Evolutionary conservation across 2,888 invertebrate genomes (phyloP).

Genomic region (Aquatica leii): DNA sequence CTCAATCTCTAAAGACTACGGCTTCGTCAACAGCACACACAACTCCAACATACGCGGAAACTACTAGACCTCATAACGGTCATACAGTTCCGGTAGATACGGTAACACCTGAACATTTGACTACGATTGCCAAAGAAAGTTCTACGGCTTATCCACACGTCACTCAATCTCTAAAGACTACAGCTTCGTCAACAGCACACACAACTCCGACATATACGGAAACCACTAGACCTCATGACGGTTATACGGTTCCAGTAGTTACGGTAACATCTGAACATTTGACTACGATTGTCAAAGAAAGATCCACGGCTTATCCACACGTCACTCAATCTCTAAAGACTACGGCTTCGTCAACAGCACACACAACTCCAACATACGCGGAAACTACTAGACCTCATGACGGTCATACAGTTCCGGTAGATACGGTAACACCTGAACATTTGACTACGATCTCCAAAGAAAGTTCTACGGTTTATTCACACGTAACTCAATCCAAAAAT

Average conservation of each 20-base stretch:
- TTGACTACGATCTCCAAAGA: neutral
- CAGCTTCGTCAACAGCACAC: no score
- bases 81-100: neutral
- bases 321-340: no score
- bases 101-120: neutral
- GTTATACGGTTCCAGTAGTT: neutral
- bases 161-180: no score
- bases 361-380: neutral
- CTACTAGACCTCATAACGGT: neutral
- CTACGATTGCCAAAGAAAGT: neutral
- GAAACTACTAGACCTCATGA: neutral
- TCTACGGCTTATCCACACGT: neutral
- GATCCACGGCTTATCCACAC: no score
- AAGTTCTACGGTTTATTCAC: no score
- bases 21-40: no score
- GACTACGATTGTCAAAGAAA: no score
- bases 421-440: no score
- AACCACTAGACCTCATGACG: neutral
- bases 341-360: no score
- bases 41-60: neutral
- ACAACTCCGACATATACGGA: neutral
- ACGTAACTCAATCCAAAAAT: no score
- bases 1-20: neutral
- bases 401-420: neutral
- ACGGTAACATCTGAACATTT: neutral